phyloP scores from a whole-genome alignment of 2,888 invertebrate genomes.

The Nemapogon koenigi region DNA sequence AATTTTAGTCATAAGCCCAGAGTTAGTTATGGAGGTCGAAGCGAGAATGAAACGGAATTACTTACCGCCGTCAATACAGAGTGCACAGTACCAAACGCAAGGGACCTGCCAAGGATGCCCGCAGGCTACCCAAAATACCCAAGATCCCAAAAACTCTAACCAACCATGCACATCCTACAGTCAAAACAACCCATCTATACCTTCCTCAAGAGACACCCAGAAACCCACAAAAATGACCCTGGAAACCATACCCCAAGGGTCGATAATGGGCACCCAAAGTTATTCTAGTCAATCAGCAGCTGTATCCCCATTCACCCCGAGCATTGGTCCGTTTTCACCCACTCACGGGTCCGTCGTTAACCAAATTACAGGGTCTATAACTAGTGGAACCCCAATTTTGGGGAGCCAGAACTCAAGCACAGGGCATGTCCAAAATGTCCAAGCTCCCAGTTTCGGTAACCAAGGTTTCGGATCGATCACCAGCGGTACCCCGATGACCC shows the following conservation, averaged over 20 bases:
- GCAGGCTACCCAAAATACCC: background rate
- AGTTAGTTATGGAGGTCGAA: constrained; percentile 88
- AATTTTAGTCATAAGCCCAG: constrained; percentile 87
- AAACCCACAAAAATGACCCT: constrained; percentile 34
- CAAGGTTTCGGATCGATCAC: constrained; percentile 10
- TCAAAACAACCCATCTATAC: constrained; percentile 19
- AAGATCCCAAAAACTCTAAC: background rate
- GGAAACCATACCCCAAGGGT: constrained; percentile 48
- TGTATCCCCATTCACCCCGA: constrained; percentile 1
- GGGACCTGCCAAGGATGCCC: constrained; percentile 14
- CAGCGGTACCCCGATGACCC: constrained; percentile 8
- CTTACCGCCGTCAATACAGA: constrained; percentile 74
- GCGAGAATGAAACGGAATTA: constrained; percentile 85
- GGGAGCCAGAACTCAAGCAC: constrained; percentile 15
- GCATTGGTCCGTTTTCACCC: background rate
- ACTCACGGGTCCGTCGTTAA: too few species aligned
- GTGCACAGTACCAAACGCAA: constrained; percentile 40
- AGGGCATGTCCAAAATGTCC: background rate
- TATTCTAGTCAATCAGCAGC: constrained; percentile 5
- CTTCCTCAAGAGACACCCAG: constrained; percentile 27
- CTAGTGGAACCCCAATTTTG: constrained; percentile 22
- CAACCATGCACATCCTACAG: constrained; percentile 7
- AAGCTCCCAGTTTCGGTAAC: constrained; percentile 2
- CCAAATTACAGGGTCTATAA: constrained; percentile 5
- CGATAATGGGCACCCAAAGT: constrained; percentile 18